A percentile compares a stretch with the other conserved stretches of the same genome.
These are phyloP conservation scores for Fulica atra DNA, from an alignment of 2,113 vertebrate genomes.

Conservation along the genomic window DNA sequence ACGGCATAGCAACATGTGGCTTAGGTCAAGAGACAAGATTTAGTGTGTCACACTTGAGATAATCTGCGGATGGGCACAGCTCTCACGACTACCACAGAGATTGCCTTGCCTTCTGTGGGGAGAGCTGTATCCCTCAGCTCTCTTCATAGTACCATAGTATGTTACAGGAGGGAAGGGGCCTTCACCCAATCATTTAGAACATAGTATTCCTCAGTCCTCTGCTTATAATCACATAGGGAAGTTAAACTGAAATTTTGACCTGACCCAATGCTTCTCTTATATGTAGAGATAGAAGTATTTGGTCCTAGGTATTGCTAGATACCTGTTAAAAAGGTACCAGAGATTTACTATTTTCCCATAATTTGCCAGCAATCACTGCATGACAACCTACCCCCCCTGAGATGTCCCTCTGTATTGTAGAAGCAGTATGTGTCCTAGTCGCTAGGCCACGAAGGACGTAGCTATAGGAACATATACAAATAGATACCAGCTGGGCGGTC, in stretches of 20 bases:
- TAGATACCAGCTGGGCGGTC: background rate
- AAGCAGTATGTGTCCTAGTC: background rate
- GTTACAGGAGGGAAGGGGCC: background rate
- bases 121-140: background rate
- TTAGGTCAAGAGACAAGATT: background rate
- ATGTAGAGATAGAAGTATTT: background rate
- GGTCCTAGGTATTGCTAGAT: background rate
- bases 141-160: background rate
- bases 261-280: background rate
- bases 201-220: rapidly evolving
- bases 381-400: background rate
- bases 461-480: background rate
- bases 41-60: background rate
- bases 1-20: background rate
- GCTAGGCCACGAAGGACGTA: background rate
- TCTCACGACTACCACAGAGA: background rate
- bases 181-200: background rate
- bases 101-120: background rate
- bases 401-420: background rate
- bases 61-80: background rate
- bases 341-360: background rate
- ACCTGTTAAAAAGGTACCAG: background rate
- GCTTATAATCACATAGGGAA: background rate
- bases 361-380: background rate
- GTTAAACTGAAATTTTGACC: background rate